These are phyloP conservation scores for Drosophila histrio DNA, from an alignment of 2,888 invertebrate genomes.

Conservation along the genomic window DNA sequence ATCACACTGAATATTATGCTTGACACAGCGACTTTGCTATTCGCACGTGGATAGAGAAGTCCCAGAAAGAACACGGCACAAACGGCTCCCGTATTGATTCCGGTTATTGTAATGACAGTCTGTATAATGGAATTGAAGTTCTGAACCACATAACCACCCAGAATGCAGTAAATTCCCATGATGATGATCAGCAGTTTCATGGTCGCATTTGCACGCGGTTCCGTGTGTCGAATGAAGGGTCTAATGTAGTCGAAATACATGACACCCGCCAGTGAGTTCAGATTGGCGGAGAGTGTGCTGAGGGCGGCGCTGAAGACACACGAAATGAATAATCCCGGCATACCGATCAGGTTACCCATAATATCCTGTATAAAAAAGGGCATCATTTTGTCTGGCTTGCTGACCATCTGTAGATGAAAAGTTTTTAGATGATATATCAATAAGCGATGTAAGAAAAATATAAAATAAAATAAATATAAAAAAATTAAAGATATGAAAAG, in stretches of 20 bases:
- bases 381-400: conserved; percentile 85
- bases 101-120: conserved; percentile 84
- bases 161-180: conserved; percentile 87
- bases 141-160: conserved; percentile 84
- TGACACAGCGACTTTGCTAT: conserved; percentile 81
- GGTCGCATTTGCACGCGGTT: conserved; percentile 84
- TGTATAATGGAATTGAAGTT: conserved; percentile 85
- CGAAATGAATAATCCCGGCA: conserved; percentile 87
- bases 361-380: conserved; percentile 87
- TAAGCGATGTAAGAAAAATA: not conserved
- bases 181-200: conserved; percentile 84
- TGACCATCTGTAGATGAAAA: conserved; percentile 76
- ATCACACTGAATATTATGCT: conserved; percentile 75
- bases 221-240: conserved; percentile 82
- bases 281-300: conserved; percentile 86
- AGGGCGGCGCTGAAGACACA: conserved; percentile 87
- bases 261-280: conserved; percentile 86
- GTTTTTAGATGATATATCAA: too few species aligned
- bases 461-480: not conserved
- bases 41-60: conserved; percentile 88
- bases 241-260: conserved; percentile 86
- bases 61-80: conserved; percentile 88
- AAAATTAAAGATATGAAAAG: not conserved
- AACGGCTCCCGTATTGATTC: conserved; percentile 86
- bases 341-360: conserved; percentile 85